Conservation (phyloP, 2,113 vertebrate species). For the Larimichthys crocea region DNA sequence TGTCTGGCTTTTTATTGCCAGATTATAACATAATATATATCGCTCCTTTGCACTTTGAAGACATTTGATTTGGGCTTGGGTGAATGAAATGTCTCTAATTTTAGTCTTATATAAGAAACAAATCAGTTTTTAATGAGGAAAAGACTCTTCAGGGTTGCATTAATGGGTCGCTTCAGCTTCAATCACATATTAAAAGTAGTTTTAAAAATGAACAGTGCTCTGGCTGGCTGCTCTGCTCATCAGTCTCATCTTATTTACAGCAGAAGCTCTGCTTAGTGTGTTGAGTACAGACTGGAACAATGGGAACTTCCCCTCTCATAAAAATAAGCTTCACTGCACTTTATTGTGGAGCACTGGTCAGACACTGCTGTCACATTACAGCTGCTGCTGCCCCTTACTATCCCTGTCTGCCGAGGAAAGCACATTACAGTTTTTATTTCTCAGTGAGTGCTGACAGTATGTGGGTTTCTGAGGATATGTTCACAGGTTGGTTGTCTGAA, state of each 20-base stretch:
- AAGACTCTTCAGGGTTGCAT: conserved; percentile 36
- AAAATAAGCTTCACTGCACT: conserved; percentile 71
- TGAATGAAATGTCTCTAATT: conserved; percentile 34
- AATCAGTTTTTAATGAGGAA: conserved; percentile 60
- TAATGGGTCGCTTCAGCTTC: conserved; percentile 40
- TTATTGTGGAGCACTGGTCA: conserved; percentile 65
- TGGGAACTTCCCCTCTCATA: conserved; percentile 70
- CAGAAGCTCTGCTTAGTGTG: conserved; percentile 39
- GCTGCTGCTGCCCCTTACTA: conserved; percentile 46
- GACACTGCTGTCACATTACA: conserved; percentile 47
- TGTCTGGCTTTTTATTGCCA: conserved; percentile 51
- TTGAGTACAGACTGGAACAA: conserved; percentile 68
- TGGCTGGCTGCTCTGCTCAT: conserved; percentile 26
- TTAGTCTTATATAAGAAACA: conserved; percentile 47
- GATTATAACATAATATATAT: conserved; percentile 39
- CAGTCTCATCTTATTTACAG: conserved; percentile 49
- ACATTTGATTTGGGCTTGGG: conserved; percentile 11
- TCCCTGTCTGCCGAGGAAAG: conserved; percentile 18
- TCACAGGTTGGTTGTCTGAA: neutral
- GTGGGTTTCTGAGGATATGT: neutral
- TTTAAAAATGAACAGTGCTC: conserved; percentile 37
- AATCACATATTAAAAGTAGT: conserved; percentile 30
- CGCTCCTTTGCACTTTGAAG: conserved; percentile 32
- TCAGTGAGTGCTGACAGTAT: neutral
- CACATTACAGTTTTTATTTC: conserved; percentile 15